Conservation (phyloP, 1,140 invertebrate species). For the Brachionus angularis region DNA sequence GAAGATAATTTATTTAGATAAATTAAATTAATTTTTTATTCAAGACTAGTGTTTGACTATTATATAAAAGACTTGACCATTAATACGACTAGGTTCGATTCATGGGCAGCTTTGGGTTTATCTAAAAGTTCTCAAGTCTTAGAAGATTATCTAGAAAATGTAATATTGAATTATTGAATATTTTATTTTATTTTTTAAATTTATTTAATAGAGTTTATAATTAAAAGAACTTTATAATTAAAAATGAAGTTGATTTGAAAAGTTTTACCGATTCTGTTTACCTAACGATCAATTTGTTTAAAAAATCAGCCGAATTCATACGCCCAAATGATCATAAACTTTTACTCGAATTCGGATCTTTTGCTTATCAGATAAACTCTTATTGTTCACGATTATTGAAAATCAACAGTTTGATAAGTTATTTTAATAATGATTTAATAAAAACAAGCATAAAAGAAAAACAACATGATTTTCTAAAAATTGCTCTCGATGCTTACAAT, state of each 20-base stretch:
- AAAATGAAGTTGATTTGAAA: not conserved
- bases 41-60: constrained; percentile 1
- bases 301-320: constrained; percentile 20
- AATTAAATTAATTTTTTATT: not conserved
- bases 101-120: constrained; percentile 26
- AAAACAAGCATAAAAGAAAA: not conserved
- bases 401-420: constrained; percentile 9
- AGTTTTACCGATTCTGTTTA: not conserved
- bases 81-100: constrained; percentile 26
- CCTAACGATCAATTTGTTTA: constrained; percentile 16
- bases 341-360: constrained; percentile 25
- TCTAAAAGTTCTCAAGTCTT: constrained; percentile 11
- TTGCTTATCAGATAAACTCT: constrained; percentile 29
- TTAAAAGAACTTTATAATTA: not conserved
- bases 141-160: constrained; percentile 2
- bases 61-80: constrained; percentile 22
- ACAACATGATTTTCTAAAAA: not conserved
- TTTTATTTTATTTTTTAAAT: not conserved
- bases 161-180: not conserved
- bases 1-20: not conserved
- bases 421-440: not conserved
- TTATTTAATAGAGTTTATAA: not conserved
- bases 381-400: constrained; percentile 9
- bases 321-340: constrained; percentile 5
- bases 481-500: constrained; percentile 3